phyloP scores from a whole-genome alignment of 2,888 invertebrate genomes.

The Polylopha cassiicola region DNA sequence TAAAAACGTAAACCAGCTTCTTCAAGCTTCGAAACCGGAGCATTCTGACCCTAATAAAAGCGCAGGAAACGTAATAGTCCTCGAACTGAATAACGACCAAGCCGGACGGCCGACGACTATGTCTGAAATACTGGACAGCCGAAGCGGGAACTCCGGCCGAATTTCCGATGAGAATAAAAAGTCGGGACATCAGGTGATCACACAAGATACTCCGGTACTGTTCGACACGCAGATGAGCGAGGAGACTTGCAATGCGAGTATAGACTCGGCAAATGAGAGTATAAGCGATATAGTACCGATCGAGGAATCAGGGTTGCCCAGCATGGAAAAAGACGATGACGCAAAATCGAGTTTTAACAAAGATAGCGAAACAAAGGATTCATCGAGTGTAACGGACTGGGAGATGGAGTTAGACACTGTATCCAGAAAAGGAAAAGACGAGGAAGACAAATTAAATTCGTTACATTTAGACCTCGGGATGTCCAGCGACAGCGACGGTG shows the following conservation, averaged over 20 bases:
- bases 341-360: slow-evolving; percentile 47
- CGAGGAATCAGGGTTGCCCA: slow-evolving; percentile 44
- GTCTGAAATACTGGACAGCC: slow-evolving; percentile 67
- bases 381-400: slow-evolving; percentile 75
- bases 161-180: slow-evolving; percentile 41
- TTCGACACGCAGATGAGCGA: slow-evolving; percentile 61
- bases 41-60: slow-evolving; percentile 54
- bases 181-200: slow-evolving; percentile 49
- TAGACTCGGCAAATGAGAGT: slow-evolving; percentile 63
- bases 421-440: slow-evolving; percentile 60
- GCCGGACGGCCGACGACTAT: slow-evolving; percentile 63
- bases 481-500: slow-evolving; percentile 71
- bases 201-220: slow-evolving; percentile 77
- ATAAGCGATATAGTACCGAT: slow-evolving; percentile 56
- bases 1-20: slow-evolving; percentile 66
- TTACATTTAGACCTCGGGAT: slow-evolving; percentile 69
- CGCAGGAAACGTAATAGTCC: slow-evolving; percentile 65
- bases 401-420: slow-evolving; percentile 79
- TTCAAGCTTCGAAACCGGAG: slow-evolving; percentile 62
- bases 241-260: slow-evolving; percentile 59
- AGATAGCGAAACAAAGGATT: slow-evolving; percentile 54
- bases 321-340: slow-evolving; percentile 47
- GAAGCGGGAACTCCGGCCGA: slow-evolving; percentile 37
- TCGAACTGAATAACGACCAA: slow-evolving; percentile 70
- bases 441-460: slow-evolving; percentile 66